phyloP scores from a whole-genome alignment of 2,113 vertebrate species.

The Oophaga pumilio region DNA sequence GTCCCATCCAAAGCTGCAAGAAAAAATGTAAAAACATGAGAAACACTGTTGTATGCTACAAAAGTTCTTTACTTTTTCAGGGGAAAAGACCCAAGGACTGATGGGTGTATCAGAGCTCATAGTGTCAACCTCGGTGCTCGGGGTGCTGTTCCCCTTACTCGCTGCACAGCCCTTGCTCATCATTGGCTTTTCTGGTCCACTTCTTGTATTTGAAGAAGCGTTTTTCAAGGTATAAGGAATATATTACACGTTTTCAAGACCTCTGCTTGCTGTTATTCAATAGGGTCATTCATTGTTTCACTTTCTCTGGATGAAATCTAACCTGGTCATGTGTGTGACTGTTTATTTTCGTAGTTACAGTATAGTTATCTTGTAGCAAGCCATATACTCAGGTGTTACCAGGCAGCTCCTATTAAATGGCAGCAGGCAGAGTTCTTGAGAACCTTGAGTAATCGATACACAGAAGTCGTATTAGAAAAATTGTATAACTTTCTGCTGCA shows the following conservation, averaged over 20 bases:
- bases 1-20: background rate
- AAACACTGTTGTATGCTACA: background rate
- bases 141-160: slow-evolving; percentile 89
- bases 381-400: no score
- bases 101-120: slow-evolving; percentile 98
- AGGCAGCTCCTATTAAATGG: no score
- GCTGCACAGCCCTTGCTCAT: slow-evolving; percentile 94
- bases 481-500: background rate
- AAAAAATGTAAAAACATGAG: background rate
- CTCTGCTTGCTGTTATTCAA: background rate
- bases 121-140: slow-evolving; percentile 90
- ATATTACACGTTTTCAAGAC: background rate
- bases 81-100: slow-evolving; percentile 95
- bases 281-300: background rate
- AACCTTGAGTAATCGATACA: no score
- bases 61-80: slow-evolving; percentile 66
- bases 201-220: slow-evolving; percentile 97
- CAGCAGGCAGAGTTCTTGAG: no score
- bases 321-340: background rate
- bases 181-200: slow-evolving; percentile 93
- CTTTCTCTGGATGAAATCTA: background rate
- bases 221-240: slow-evolving; percentile 84
- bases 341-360: no score
- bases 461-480: no score
- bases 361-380: no score